A percentile compares a stretch with the other conserved stretches of the same genome.
These are phyloP conservation scores for Griposia aprilina DNA, from an alignment of 2,888 invertebrate species.

Conservation along the genomic window DNA sequence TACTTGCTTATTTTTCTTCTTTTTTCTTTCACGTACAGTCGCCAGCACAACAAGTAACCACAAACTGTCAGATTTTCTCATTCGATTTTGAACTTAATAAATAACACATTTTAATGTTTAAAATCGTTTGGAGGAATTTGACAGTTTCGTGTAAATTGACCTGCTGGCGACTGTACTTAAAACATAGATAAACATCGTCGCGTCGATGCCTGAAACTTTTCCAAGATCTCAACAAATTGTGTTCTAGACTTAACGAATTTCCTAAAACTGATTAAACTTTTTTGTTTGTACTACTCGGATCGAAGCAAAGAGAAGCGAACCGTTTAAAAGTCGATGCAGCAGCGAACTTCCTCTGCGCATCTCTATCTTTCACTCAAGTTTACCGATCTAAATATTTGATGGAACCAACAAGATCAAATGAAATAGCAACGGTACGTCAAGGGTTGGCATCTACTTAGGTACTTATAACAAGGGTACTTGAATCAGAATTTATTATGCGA, in stretches of 20 bases:
- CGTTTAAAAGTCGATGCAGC: slow-evolving; percentile 76
- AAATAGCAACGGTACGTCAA: slow-evolving; percentile 82
- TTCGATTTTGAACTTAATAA: too few relatives aligned
- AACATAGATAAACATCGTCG: neutral
- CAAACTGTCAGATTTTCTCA: too few relatives aligned
- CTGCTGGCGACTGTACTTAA: too few relatives aligned
- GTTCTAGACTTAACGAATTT: slow-evolving; percentile 53
- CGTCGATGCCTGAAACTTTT: slow-evolving; percentile 11
- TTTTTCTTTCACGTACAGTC: too few relatives aligned
- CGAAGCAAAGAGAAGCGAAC: slow-evolving; percentile 47
- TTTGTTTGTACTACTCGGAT: slow-evolving; percentile 59
- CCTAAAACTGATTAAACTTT: slow-evolving; percentile 63
- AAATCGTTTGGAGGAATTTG: too few relatives aligned
- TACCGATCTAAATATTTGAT: slow-evolving; percentile 89
- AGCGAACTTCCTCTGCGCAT: slow-evolving; percentile 75
- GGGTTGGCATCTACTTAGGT: slow-evolving; percentile 77
- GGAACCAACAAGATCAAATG: slow-evolving; percentile 87
- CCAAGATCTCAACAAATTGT: slow-evolving; percentile 43
- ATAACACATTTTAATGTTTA: too few relatives aligned
- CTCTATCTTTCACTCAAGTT: slow-evolving; percentile 83
- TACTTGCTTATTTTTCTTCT: too few relatives aligned
- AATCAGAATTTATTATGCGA: slow-evolving; percentile 86
- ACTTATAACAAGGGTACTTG: slow-evolving; percentile 87
- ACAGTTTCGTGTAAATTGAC: too few relatives aligned
- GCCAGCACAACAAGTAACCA: too few relatives aligned